phyloP scores from a whole-genome alignment of 92 coral and sea anemone genomes.

The Galaxea fascicularis region DNA sequence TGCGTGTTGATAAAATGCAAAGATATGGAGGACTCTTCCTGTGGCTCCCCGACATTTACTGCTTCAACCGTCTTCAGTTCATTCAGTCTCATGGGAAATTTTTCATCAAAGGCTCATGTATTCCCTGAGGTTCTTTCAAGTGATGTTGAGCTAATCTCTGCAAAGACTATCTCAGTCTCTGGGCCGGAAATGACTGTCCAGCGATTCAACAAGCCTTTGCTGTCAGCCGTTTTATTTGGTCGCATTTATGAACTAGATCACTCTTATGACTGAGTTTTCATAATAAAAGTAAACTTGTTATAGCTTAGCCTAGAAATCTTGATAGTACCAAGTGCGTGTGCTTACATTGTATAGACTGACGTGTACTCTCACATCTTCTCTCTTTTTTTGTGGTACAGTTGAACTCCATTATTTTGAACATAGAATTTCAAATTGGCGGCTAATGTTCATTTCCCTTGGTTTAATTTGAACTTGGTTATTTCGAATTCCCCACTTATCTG shows the following conservation, averaged over 20 bases:
- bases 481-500: no score
- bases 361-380: no score
- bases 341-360: no score
- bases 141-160: constrained; percentile 66
- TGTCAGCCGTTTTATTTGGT: constrained; percentile 87
- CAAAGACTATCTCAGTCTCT: constrained; percentile 48
- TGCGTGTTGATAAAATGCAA: constrained; percentile 88
- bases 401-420: no score
- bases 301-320: no score
- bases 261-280: background rate
- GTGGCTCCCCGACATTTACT: constrained; percentile 72
- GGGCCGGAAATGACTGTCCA: constrained; percentile 61
- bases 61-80: constrained; percentile 77
- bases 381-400: no score
- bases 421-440: no score
- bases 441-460: no score
- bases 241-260: constrained; percentile 76
- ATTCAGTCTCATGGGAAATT: constrained; percentile 80
- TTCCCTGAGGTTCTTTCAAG: constrained; percentile 81
- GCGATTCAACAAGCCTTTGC: constrained; percentile 71
- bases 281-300: no score
- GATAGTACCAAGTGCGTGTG: no score
- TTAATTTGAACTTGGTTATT: no score
- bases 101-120: constrained; percentile 79
- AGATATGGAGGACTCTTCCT: constrained; percentile 58